phyloP scores from a whole-genome alignment of 2,888 invertebrate genomes.

The Andrena camellia region DNA sequence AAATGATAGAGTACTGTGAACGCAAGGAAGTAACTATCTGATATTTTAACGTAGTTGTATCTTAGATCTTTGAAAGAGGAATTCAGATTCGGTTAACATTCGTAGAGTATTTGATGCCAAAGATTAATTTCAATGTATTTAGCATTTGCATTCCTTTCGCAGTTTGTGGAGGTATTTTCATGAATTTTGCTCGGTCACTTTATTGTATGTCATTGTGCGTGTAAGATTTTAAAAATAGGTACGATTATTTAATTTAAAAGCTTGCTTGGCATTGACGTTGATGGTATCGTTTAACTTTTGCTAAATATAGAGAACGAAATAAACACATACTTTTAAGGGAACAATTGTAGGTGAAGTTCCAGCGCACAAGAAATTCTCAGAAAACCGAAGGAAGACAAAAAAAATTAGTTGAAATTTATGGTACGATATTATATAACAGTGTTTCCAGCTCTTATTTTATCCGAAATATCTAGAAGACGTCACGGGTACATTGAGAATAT shows the following conservation, averaged over 20 bases:
- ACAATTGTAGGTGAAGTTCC: constrained; percentile 60
- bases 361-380: constrained; percentile 51
- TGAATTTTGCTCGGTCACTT: constrained; percentile 10
- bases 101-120: constrained; percentile 32
- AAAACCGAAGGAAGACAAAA: constrained; percentile 35
- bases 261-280: constrained; percentile 2
- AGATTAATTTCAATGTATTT: constrained; percentile 29
- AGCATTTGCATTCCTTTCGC: not conserved
- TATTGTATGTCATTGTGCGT: not conserved
- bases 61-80: constrained; percentile 1
- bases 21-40: constrained; percentile 16
- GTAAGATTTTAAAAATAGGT: not conserved
- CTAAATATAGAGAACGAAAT: constrained; percentile 12
- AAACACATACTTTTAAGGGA: constrained; percentile 54
- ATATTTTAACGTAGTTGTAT: constrained; percentile 28
- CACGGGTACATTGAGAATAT: constrained; percentile 2
- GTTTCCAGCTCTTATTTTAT: not conserved
- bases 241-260: constrained; percentile 9
- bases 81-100: constrained; percentile 10
- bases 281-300: constrained; percentile 16
- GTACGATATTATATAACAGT: constrained; percentile 61
- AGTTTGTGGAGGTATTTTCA: constrained; percentile 16
- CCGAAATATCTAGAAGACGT: not conserved
- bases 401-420: constrained; percentile 34
- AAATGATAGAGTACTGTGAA: constrained; percentile 9